Evolutionary conservation across 2,797 vertebrate genomes (phyloP).

Genomic region (Pseudotriccus pelzelni): DNA sequence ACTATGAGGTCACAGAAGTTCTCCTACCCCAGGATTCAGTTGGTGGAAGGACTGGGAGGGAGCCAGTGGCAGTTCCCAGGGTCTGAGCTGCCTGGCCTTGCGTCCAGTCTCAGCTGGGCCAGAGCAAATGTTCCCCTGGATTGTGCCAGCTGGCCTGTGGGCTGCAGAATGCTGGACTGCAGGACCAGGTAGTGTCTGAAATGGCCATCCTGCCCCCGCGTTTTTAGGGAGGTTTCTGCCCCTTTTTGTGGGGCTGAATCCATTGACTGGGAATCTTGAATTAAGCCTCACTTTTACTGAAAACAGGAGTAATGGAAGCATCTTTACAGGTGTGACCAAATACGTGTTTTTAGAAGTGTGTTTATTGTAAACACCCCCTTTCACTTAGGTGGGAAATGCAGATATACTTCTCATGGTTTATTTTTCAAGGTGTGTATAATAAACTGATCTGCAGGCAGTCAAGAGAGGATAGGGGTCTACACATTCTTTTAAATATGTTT

Average conservation of each 20-base stretch:
- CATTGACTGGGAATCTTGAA: neutral
- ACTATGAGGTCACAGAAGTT: conserved; percentile 19
- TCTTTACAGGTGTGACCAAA: neutral
- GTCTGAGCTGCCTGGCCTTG: neutral
- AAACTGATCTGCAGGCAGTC: neutral
- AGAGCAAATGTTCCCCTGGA: neutral
- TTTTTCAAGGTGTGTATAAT: neutral
- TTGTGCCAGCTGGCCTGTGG: neutral
- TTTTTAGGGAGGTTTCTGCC: neutral
- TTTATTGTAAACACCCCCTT: neutral
- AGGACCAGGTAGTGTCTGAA: neutral
- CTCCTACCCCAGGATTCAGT: neutral
- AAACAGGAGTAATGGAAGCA: neutral
- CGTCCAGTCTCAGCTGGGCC: neutral
- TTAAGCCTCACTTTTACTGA: neutral
- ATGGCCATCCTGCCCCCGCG: neutral
- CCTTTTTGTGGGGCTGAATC: neutral
- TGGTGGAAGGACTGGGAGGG: conserved; percentile 1
- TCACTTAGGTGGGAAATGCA: neutral
- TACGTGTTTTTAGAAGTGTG: neutral
- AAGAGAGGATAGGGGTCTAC: neutral
- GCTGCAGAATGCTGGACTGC: neutral
- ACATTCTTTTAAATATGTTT: neutral
- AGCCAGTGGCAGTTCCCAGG: neutral
- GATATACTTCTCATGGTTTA: neutral